These are phyloP conservation scores for Drosophila nasuta DNA, from an alignment of 1,140 invertebrate species.

Conservation along the genomic window DNA sequence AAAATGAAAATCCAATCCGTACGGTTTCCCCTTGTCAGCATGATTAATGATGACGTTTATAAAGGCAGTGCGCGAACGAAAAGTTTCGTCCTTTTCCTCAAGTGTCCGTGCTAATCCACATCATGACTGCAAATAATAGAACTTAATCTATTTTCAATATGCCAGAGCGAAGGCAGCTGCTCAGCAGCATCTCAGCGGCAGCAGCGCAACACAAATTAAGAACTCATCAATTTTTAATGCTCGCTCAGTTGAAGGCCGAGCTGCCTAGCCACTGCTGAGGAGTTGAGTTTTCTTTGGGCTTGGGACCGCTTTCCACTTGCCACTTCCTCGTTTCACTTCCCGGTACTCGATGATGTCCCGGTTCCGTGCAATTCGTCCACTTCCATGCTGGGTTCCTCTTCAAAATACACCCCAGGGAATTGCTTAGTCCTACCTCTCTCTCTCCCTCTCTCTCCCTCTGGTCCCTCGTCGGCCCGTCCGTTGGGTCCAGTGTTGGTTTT, in stretches of 20 bases:
- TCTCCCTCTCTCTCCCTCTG: background rate
- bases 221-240: conserved; percentile 84
- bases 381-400: conserved; percentile 52
- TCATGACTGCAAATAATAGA: conserved; percentile 83
- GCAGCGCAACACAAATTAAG: conserved; percentile 79
- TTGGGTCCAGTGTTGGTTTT: conserved; percentile 1
- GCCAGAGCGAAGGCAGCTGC: conserved; percentile 49
- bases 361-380: conserved; percentile 11
- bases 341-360: background rate
- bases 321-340: background rate
- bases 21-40: conserved; percentile 73
- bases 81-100: conserved; percentile 48
- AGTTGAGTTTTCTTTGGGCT: conserved; percentile 18
- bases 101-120: conserved; percentile 82
- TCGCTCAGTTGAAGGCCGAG: conserved; percentile 55
- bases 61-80: conserved; percentile 50
- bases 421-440: conserved; percentile 25
- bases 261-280: conserved; percentile 13
- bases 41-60: conserved; percentile 83
- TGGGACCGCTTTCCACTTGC: too few species aligned
- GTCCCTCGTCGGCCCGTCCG: background rate
- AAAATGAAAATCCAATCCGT: conserved; percentile 73
- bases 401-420: conserved; percentile 80
- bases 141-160: conserved; percentile 84
- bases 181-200: conserved; percentile 28